Conservation (phyloP, 2,888 invertebrate species). For the Anthophora plumipes region DNA sequence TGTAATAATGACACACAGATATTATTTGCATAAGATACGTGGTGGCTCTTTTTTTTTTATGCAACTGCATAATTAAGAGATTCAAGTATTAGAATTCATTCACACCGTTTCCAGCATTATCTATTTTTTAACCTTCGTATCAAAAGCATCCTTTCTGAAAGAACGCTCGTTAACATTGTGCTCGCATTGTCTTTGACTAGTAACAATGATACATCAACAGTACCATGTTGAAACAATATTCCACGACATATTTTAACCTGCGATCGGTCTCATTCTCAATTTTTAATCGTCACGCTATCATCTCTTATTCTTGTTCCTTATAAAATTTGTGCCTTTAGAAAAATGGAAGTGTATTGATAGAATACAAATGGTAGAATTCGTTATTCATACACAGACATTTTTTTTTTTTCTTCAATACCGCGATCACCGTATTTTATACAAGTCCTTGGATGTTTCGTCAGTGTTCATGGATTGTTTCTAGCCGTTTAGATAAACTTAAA, state of each 20-base stretch:
- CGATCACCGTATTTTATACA: conserved; percentile 53
- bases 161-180: conserved; percentile 53
- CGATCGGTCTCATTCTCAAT: conserved; percentile 43
- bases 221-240: conserved; percentile 52
- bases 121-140: conserved; percentile 32
- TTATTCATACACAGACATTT: conserved; percentile 57
- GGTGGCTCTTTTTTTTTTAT: conserved; percentile 48
- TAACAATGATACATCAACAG: conserved; percentile 34
- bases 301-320: conserved; percentile 55
- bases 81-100: conserved; percentile 27
- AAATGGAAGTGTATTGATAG: conserved; percentile 70
- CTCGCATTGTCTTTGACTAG: conserved; percentile 57
- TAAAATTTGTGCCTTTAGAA: conserved; percentile 74
- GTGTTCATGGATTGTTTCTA: conserved; percentile 30
- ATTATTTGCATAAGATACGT: conserved; percentile 56
- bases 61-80: conserved; percentile 38
- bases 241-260: conserved; percentile 31
- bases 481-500: conserved; percentile 20
- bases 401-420: conserved; percentile 34
- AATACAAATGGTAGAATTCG: conserved; percentile 69
- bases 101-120: conserved; percentile 30
- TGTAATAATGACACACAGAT: conserved; percentile 59
- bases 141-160: conserved; percentile 43
- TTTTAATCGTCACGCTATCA: conserved; percentile 37
- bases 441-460: conserved; percentile 28